Conservation (phyloP, 1,140 invertebrate genomes). For the Euura lappo region DNA sequence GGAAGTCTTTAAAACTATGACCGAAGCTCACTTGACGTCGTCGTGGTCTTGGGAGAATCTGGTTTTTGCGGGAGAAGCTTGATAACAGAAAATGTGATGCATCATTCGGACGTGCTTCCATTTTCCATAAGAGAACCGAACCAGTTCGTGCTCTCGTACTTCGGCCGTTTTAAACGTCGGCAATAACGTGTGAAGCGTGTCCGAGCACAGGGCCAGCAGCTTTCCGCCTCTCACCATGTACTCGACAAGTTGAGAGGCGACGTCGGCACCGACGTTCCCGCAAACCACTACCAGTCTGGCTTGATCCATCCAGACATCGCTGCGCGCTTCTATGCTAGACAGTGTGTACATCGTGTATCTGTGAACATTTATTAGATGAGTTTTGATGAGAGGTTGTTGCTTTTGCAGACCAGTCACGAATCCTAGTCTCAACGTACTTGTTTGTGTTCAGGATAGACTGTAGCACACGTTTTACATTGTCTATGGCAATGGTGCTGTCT, state of each 20-base stretch:
- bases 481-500: constrained; percentile 74
- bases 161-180: constrained; percentile 83
- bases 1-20: constrained; percentile 24
- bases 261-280: constrained; percentile 70
- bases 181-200: constrained; percentile 77
- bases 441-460: constrained; percentile 72
- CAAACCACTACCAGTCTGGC: constrained; percentile 79
- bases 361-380: constrained; percentile 30
- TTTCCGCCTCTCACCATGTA: constrained; percentile 77
- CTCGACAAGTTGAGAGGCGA: constrained; percentile 71
- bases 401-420: not conserved
- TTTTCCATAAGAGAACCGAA: constrained; percentile 80
- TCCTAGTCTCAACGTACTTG: constrained; percentile 60
- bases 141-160: constrained; percentile 81
- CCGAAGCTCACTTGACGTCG: constrained; percentile 64
- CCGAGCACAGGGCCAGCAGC: constrained; percentile 83
- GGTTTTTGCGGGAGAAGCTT: constrained; percentile 79
- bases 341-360: constrained; percentile 81
- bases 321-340: constrained; percentile 65
- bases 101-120: constrained; percentile 85
- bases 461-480: constrained; percentile 73
- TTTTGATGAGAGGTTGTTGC: not conserved
- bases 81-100: constrained; percentile 87
- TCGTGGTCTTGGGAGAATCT: constrained; percentile 77
- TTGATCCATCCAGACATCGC: constrained; percentile 74